Conservation (phyloP, 2,797 vertebrate species). For the Centropyge bicolor region DNA sequence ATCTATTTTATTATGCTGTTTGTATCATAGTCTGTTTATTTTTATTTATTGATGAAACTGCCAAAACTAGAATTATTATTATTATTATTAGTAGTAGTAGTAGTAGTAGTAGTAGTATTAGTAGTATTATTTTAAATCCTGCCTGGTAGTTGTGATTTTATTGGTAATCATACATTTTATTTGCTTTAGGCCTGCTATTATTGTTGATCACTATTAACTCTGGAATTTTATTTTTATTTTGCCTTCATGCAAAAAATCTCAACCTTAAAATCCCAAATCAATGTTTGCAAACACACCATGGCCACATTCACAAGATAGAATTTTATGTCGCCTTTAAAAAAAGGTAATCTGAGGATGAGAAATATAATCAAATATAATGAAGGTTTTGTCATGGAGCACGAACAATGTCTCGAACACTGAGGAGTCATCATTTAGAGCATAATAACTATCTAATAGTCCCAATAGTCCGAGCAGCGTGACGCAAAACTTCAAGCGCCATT, state of each 20-base stretch:
- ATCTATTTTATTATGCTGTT: too few relatives aligned
- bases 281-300: background rate
- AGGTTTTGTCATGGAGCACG: background rate
- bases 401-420: background rate
- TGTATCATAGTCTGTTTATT: too few relatives aligned
- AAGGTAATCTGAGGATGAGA: background rate
- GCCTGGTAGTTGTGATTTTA: background rate
- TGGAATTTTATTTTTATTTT: background rate
- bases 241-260: background rate
- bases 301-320: background rate
- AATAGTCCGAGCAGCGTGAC: constrained; percentile 71
- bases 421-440: constrained; percentile 57
- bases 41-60: background rate
- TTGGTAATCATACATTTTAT: background rate
- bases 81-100: too few relatives aligned
- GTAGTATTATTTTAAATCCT: background rate
- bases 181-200: background rate
- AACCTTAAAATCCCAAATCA: constrained; percentile 9
- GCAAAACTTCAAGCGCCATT: constrained; percentile 79
- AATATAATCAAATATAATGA: background rate
- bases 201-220: background rate
- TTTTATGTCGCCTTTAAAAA: constrained; percentile 10
- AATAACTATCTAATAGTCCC: constrained; percentile 65
- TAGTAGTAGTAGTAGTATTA: too few relatives aligned
- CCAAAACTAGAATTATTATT: background rate